Percentiles rank a stretch among this genome's conserved stretches.
These are phyloP conservation scores for Magallana nippona DNA, from an alignment of 2,888 invertebrate genomes.

Conservation along the genomic window DNA sequence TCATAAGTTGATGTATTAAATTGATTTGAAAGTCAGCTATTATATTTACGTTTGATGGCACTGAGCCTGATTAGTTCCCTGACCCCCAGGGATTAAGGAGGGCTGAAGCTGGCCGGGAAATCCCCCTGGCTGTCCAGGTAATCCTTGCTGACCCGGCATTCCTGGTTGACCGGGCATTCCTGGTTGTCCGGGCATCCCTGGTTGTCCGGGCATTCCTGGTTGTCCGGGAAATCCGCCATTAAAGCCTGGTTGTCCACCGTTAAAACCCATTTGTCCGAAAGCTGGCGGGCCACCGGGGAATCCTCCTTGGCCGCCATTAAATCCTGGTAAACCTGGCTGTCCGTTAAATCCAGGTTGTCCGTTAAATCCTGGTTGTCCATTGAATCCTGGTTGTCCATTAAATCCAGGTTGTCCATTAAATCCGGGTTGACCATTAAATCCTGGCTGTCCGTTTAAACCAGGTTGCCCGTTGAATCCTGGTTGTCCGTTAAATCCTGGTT, in stretches of 20 bases:
- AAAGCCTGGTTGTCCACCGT: constrained; percentile 24
- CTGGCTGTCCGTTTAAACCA: not conserved
- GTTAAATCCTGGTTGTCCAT: constrained; percentile 26
- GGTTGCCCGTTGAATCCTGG: constrained; percentile 19
- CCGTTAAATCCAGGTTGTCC: not conserved
- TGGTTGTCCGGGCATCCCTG: constrained; percentile 4
- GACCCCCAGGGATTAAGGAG: constrained; percentile 9
- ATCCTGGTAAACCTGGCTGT: constrained; percentile 10
- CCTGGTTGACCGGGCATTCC: constrained; percentile 14
- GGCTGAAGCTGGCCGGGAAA: constrained; percentile 9
- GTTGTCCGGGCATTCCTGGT: constrained; percentile 24
- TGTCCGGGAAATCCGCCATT: constrained; percentile 10
- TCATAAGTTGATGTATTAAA: too few species aligned
- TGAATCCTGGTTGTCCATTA: constrained; percentile 4
- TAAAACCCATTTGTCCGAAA: constrained; percentile 24
- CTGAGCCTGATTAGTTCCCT: not conserved
- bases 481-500: constrained; percentile 25
- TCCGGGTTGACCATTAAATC: constrained; percentile 11
- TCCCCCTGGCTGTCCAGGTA: constrained; percentile 30
- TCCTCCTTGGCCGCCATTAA: not conserved
- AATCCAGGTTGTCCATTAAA: constrained; percentile 3
- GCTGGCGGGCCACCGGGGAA: constrained; percentile 25
- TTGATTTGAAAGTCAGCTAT: too few species aligned
- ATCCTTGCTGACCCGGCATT: constrained; percentile 19
- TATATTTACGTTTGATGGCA: constrained; percentile 36